These are phyloP conservation scores for Microtus montanus DNA, from an alignment of 2,113 vertebrate species.

Conservation along the genomic window DNA sequence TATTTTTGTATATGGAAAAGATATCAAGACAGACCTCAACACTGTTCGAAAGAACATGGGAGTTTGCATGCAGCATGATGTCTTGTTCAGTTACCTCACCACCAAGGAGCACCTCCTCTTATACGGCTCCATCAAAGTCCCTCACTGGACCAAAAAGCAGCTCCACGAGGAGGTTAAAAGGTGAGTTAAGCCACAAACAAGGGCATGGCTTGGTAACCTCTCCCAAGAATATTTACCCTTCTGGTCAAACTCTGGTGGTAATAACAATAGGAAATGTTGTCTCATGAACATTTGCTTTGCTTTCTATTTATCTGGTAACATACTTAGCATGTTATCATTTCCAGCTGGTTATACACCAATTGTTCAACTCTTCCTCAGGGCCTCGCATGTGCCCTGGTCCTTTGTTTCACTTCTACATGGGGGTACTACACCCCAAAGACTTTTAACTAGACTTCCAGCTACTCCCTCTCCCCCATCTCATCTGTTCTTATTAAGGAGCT, in stretches of 20 bases:
- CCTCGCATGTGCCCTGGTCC: not conserved
- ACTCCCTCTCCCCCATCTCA: not conserved
- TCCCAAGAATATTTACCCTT: not conserved
- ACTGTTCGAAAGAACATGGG: slow-evolving; percentile 91
- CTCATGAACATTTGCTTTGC: not conserved
- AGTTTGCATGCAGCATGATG: slow-evolving; percentile 97
- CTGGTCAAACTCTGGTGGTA: not conserved
- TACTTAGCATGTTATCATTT: not conserved
- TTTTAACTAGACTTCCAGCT: not conserved
- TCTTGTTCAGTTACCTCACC: slow-evolving; percentile 95
- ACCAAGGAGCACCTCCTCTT: slow-evolving; percentile 95
- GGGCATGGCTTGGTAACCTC: not conserved
- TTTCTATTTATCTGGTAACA: not conserved
- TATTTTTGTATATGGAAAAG: slow-evolving; percentile 93
- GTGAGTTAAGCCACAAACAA: slow-evolving; percentile 80
- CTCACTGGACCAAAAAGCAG: slow-evolving; percentile 90
- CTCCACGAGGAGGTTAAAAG: slow-evolving; percentile 92
- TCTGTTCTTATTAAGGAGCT: not conserved
- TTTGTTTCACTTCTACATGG: not conserved
- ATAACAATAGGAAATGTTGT: not conserved
- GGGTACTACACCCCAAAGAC: not conserved
- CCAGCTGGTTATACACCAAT: not conserved
- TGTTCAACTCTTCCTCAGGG: not conserved
- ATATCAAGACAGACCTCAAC: slow-evolving; percentile 90
- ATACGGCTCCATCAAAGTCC: slow-evolving; percentile 95